Percentiles rank a stretch among this genome's conserved stretches.
Evolutionary conservation across 2,113 vertebrate genomes (phyloP).

Genomic region (Sinocyclocheilus anshuiensis): DNA sequence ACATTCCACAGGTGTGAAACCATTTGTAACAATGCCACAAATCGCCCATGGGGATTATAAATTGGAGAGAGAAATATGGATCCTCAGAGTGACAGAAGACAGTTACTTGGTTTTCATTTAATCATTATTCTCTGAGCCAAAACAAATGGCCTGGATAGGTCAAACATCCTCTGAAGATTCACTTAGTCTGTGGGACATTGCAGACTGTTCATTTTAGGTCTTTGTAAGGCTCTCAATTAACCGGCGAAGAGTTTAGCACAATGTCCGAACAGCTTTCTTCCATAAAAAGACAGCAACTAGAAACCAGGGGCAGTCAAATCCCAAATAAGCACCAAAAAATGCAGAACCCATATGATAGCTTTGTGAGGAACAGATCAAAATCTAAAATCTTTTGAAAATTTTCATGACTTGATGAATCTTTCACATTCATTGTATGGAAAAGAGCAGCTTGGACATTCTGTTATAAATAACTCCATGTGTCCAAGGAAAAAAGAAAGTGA

Average conservation of each 20-base stretch:
- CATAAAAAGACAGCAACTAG: neutral
- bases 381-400: too few relatives aligned
- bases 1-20: constrained; percentile 61
- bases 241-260: neutral
- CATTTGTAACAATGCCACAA: constrained; percentile 11
- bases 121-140: neutral
- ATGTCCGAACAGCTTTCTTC: neutral
- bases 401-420: neutral
- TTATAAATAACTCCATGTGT: neutral
- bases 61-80: constrained; percentile 11
- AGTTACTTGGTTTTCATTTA: constrained; percentile 13
- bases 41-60: neutral
- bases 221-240: neutral
- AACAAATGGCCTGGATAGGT: neutral
- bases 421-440: neutral
- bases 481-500: too few relatives aligned
- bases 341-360: neutral
- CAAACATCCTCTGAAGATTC: constrained; percentile 10
- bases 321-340: neutral
- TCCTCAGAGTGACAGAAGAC: constrained; percentile 14
- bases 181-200: neutral
- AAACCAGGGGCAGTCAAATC: neutral
- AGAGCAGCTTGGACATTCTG: neutral
- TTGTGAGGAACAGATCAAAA: neutral
- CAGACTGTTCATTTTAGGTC: neutral